These are phyloP conservation scores for Leptobrachium leishanense DNA, from an alignment of 2,113 vertebrate genomes.

Conservation along the genomic window DNA sequence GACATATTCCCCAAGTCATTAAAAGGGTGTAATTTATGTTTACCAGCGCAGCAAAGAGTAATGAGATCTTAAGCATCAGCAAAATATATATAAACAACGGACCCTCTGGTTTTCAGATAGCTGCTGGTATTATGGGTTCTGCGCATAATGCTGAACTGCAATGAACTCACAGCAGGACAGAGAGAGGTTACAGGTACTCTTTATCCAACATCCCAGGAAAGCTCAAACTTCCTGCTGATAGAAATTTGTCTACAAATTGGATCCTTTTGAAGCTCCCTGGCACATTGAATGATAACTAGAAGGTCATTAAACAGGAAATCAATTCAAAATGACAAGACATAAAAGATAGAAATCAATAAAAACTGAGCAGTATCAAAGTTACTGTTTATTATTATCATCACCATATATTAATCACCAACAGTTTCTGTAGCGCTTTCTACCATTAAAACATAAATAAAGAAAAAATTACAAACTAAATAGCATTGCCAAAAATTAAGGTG, in stretches of 20 bases:
- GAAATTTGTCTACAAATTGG: slow-evolving; percentile 75
- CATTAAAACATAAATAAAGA: too few species aligned
- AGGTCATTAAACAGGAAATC: slow-evolving; percentile 51
- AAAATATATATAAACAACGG: background rate
- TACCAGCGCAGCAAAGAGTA: background rate
- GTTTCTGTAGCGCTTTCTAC: too few species aligned
- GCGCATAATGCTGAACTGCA: slow-evolving; percentile 62
- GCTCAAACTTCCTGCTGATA: slow-evolving; percentile 63
- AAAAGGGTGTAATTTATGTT: background rate
- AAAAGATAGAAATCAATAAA: too few species aligned
- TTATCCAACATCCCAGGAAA: slow-evolving; percentile 70
- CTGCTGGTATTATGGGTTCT: background rate
- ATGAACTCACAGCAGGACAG: slow-evolving; percentile 64
- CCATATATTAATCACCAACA: too few species aligned
- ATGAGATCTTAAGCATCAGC: background rate
- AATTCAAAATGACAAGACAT: background rate
- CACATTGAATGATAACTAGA: slow-evolving; percentile 56
- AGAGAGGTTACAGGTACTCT: slow-evolving; percentile 71
- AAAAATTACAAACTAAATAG: too few species aligned
- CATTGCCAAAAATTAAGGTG: too few species aligned
- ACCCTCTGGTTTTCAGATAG: background rate
- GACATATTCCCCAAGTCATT: background rate
- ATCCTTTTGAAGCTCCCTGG: slow-evolving; percentile 60
- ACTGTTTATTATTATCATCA: too few species aligned
- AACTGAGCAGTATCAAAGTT: too few species aligned